Percentiles rank a stretch among this genome's conserved stretches.
Evolutionary conservation across 2,888 invertebrate species (phyloP).

Genomic region (Oithona nana): DNA sequence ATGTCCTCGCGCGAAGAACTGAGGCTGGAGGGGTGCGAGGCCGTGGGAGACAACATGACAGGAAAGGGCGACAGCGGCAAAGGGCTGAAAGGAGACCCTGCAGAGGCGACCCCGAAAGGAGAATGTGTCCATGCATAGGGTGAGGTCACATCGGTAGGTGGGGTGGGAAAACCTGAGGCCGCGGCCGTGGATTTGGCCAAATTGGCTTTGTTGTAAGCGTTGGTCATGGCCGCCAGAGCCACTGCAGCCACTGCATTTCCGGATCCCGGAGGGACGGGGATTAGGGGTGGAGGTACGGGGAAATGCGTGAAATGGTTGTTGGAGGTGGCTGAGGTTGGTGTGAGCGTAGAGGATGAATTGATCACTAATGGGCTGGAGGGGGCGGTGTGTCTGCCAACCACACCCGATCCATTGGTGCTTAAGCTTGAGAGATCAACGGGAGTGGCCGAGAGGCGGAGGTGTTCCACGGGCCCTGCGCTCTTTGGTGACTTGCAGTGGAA

Average conservation of each 20-base stretch:
- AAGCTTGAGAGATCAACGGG: neutral
- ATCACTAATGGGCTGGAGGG: conserved; percentile 20
- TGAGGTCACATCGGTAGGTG: conserved; percentile 18
- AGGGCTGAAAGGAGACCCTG: conserved; percentile 20
- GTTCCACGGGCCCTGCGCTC: neutral
- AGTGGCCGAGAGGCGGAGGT: neutral
- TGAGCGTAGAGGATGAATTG: conserved; percentile 18
- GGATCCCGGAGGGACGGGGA: conserved; percentile 18
- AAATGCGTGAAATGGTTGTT: conserved; percentile 14
- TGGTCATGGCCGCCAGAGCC: conserved; percentile 5
- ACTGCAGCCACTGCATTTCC: conserved; percentile 18
- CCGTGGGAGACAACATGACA: conserved; percentile 24
- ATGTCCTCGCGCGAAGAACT: conserved; percentile 21
- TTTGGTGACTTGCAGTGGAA: conserved; percentile 11
- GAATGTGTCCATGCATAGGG: conserved; percentile 22
- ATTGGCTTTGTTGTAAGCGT: conserved; percentile 7
- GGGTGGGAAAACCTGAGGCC: conserved; percentile 19
- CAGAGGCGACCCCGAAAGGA: conserved; percentile 22
- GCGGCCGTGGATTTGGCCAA: conserved; percentile 21
- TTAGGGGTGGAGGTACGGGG: conserved; percentile 20
- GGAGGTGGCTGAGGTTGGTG: conserved; percentile 17
- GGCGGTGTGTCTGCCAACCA: neutral
- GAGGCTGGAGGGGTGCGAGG: conserved; percentile 25
- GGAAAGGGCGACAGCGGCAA: conserved; percentile 17
- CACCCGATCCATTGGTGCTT: neutral